Conservation (phyloP, 2,113 vertebrate genomes). For the Xenopus laevis region DNA sequence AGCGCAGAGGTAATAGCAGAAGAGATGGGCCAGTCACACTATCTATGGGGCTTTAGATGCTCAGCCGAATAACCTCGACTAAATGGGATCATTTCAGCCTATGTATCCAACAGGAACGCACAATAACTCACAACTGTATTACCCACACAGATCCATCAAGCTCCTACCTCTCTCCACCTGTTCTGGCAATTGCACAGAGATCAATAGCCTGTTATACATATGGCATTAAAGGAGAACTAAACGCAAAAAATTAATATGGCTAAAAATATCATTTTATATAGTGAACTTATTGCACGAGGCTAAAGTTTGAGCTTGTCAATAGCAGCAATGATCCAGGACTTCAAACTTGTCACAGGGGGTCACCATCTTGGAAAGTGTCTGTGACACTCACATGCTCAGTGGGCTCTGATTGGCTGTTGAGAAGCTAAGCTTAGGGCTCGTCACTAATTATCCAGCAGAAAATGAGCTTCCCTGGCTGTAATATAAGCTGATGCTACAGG, state of each 20-base stretch:
- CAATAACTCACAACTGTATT: constrained; percentile 31
- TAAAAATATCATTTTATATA: too few relatives aligned
- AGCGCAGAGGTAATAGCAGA: constrained; percentile 33
- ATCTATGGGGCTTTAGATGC: constrained; percentile 34
- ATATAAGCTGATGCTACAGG: too few relatives aligned
- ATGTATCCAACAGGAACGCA: constrained; percentile 27
- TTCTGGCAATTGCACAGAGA: constrained; percentile 14
- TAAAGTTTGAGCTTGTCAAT: too few relatives aligned
- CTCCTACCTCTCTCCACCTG: constrained; percentile 7
- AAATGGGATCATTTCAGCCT: constrained; percentile 40
- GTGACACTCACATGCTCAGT: not conserved
- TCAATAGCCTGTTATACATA: constrained; percentile 22
- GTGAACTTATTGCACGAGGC: too few relatives aligned
- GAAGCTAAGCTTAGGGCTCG: too few relatives aligned
- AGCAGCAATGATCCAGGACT: too few relatives aligned
- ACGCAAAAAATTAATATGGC: too few relatives aligned
- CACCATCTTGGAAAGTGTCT: too few relatives aligned
- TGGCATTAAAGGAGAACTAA: constrained; percentile 12
- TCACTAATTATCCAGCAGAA: too few relatives aligned
- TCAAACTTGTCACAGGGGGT: too few relatives aligned
- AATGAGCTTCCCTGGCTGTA: too few relatives aligned
- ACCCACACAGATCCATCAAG: constrained; percentile 27
- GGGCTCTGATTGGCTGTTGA: too few relatives aligned
- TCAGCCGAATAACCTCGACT: constrained; percentile 17
- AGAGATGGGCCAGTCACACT: constrained; percentile 17